A percentile compares a stretch with the other conserved stretches of the same genome.
These are phyloP conservation scores for Actenoides hombroni DNA, from an alignment of 2,113 vertebrate species.

Conservation along the genomic window DNA sequence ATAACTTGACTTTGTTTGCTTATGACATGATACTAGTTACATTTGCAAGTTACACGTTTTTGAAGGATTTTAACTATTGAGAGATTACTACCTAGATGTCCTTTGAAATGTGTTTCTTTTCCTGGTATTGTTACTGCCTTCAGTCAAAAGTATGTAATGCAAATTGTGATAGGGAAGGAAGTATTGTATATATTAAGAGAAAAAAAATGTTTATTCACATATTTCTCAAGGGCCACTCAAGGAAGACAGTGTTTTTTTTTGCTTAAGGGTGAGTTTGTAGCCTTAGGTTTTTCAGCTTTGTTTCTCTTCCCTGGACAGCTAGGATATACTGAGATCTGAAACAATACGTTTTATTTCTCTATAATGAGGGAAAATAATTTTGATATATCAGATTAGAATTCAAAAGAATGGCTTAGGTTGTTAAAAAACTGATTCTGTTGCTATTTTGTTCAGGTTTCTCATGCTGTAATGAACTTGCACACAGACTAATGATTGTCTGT, in stretches of 20 bases:
- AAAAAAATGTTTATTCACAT: background rate
- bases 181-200: background rate
- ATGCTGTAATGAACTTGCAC: background rate
- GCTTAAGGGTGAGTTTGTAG: background rate
- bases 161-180: background rate
- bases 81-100: background rate
- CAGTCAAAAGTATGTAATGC: background rate
- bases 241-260: background rate
- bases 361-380: background rate
- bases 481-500: background rate
- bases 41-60: background rate
- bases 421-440: background rate
- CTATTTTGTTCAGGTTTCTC: background rate
- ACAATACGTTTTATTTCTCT: background rate
- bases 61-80: background rate
- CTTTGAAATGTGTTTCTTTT: background rate
- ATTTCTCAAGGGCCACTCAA: background rate
- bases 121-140: background rate
- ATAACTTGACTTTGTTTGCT: background rate
- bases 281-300: background rate
- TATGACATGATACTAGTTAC: background rate
- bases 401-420: background rate
- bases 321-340: background rate
- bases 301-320: background rate
- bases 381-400: background rate